Conservation (phyloP, 2,797 vertebrate genomes). For the Pipistrellus pygmaeus region DNA sequence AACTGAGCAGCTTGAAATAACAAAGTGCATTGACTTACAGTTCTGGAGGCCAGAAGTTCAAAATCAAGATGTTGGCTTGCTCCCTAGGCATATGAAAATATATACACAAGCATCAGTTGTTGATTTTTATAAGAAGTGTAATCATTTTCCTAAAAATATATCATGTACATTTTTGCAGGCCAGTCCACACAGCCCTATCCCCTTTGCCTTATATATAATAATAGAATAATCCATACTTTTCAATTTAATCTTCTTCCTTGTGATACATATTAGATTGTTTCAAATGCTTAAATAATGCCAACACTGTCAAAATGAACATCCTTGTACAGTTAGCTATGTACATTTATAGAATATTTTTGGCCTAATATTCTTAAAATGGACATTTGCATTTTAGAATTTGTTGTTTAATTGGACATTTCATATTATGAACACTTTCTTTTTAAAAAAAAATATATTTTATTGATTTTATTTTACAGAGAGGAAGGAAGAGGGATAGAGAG, state of each 20-base stretch:
- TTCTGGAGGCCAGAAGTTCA: no score
- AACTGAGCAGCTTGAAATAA: no score
- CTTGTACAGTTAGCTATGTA: not conserved
- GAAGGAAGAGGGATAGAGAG: no score
- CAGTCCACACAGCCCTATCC: not conserved
- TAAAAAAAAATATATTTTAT: no score
- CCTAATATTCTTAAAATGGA: not conserved
- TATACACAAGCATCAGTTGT: not conserved
- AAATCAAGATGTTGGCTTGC: no score
- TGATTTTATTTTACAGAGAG: no score
- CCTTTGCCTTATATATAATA: not conserved
- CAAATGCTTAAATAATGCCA: not conserved
- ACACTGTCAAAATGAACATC: not conserved
- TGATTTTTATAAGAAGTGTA: not conserved
- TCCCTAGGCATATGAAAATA: not conserved
- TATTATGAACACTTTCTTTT: not conserved
- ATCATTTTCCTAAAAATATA: not conserved
- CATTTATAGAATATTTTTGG: not conserved
- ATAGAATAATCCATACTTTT: constrained; percentile 4
- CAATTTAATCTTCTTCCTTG: not conserved
- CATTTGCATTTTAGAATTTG: not conserved
- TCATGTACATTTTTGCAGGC: not conserved
- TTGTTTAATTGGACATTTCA: not conserved
- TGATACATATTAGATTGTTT: not conserved
- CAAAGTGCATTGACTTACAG: no score